Base-by-base conservation (phyloP, 1,140 invertebrate species). In the Panagrolaimus sp. region DNA sequence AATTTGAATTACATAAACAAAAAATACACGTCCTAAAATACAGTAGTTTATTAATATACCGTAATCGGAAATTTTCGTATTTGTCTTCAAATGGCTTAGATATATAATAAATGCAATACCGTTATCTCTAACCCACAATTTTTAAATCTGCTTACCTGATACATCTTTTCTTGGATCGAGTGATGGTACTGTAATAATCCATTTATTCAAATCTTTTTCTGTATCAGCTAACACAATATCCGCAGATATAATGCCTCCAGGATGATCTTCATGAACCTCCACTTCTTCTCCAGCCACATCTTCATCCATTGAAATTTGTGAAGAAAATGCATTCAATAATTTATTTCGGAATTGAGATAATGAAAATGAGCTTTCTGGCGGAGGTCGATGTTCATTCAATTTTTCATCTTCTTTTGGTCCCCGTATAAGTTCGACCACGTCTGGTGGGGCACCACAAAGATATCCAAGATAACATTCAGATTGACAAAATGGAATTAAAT, bases 401-500 rank as follows among this genome's bases (percentile, higher is more conserved):
- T 21, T 21, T 58, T 58, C 52, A 58, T 58, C 52, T 12, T 48
- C 67, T 2, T 26, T 32, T 9, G n/a, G 24, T 4, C 32, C 32
- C 0, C 52, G 67, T 17, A 78, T 46, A 47, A 76, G 38, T 66
- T 78, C 74, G 10, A 79, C 76, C 12, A 71, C 72, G 26, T 75
- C 67, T 32, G 75, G 73, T n/a, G 75, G 67, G 9, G 68, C 68
- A 15, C 76, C 75, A 48, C 77, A 77, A 10, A 77, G 69, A 69
- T 76, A 79, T 26, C 75, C 65, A 1, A 77, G 38, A 64, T 79
- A 77, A 38, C 46, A 67, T 68, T 77, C 75, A 21, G 68, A 72
- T 67, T 77, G 75, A 46, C 78, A 77, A 68, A 77, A 77, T 15
- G 77, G 73, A 43, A 79, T 68, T 0, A 77, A 74, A 46, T 79